A percentile compares a stretch with the other conserved stretches of the same genome.
These are phyloP conservation scores for Apostichopus japonicus DNA, from an alignment of 35 echinoderm and acorn worm genomes.

Conservation along the genomic window DNA sequence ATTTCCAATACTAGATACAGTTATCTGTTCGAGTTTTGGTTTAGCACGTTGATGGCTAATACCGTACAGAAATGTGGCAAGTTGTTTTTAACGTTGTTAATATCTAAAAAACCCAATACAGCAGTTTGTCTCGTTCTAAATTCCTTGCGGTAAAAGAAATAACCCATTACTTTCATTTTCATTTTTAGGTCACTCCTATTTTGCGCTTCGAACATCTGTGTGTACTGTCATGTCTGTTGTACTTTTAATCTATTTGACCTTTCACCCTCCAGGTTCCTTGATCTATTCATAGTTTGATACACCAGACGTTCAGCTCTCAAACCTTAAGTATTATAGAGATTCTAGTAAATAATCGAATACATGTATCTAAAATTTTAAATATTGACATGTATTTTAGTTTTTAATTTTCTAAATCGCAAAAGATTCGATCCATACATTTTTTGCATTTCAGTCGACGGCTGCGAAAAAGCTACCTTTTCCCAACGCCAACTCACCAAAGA, in stretches of 20 bases:
- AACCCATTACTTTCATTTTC: too few relatives aligned
- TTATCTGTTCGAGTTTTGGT: too few relatives aligned
- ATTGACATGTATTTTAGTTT: neutral
- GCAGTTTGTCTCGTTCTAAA: too few relatives aligned
- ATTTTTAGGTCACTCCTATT: too few relatives aligned
- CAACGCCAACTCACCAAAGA: conserved; percentile 1
- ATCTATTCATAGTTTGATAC: neutral
- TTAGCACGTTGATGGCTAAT: too few relatives aligned
- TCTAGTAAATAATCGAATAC: neutral
- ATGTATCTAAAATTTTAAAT: neutral
- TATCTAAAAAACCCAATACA: too few relatives aligned
- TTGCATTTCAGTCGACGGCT: neutral
- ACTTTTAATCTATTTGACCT: conserved; percentile 17
- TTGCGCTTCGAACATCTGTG: too few relatives aligned
- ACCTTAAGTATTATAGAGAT: neutral
- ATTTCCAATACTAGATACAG: too few relatives aligned
- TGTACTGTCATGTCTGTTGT: neutral
- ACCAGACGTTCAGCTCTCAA: neutral
- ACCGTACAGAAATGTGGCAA: too few relatives aligned
- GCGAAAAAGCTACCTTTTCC: neutral
- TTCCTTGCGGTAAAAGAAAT: too few relatives aligned
- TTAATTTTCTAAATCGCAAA: neutral
- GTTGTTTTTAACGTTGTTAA: too few relatives aligned
- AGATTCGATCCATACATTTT: neutral
- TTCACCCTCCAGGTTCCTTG: neutral